A percentile compares a stretch with the other conserved stretches of the same genome.
Conservation (phyloP, 92 coral and sea anemone genomes). For the Epizoanthus ramosus region DNA sequence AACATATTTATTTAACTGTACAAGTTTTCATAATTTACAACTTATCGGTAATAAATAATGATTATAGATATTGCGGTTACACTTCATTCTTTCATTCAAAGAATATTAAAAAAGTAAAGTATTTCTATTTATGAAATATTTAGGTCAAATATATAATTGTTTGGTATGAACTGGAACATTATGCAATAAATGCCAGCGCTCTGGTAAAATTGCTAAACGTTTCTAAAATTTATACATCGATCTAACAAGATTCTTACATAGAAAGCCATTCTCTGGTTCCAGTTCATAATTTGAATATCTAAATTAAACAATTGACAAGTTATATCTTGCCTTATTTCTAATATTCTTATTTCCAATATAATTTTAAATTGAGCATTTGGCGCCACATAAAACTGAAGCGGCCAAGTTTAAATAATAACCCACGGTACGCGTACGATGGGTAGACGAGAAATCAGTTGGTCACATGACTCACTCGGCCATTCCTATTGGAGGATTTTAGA, state of each 20-base stretch:
- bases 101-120: conserved; percentile 1
- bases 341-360: not conserved
- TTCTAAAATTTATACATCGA: not conserved
- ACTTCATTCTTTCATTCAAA: not conserved
- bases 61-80: conserved; percentile 24
- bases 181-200: not conserved
- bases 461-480: no score
- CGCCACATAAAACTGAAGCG: conserved; percentile 22
- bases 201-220: not conserved
- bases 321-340: not conserved
- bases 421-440: no score
- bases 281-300: not conserved
- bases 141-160: conserved; percentile 34
- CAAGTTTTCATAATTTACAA: conserved; percentile 31
- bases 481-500: no score
- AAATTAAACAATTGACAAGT: not conserved
- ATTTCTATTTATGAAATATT: not conserved
- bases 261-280: not conserved
- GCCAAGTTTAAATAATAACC: no score
- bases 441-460: no score
- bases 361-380: not conserved
- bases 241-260: conserved; percentile 9
- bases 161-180: not conserved
- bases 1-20: conserved; percentile 39
- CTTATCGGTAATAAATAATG: conserved; percentile 42